Evolutionary conservation across 2,888 invertebrate species (phyloP), one percentile per base, ranked within the genome.

Genomic region (Pelosia muscerda): DNA sequence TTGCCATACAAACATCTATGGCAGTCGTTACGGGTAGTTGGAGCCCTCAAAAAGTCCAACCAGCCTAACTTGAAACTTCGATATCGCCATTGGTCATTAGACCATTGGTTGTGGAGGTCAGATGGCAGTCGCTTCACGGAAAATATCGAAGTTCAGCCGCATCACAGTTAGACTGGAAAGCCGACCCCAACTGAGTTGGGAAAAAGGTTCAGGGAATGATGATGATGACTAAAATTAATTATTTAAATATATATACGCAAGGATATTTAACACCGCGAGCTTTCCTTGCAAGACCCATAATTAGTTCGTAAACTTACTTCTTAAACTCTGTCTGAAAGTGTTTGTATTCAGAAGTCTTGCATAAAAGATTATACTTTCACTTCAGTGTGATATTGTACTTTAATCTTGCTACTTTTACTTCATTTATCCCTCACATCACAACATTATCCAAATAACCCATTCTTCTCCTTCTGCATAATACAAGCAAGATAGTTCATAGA

Each of bases 401-500:
- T 49, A 19, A n/a, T n/a, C 49, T 19, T n/a, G 49, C 49, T 8
- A 26, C 15, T 55, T 61, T 61, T 28, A 49, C 23, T 11, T 28
- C 23, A 56, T 56, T 61, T 22, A 28, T 61, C 23, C 38, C 15
- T 28, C 9, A 28, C 15, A 63, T n/a, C 13, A 10, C 54, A 63
- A 31, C 53, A 31, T 63, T 66, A 54, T 31, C 8, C 59, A 71
- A 55, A 57, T 28, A 19, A 2, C 13, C 26, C 26, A 28, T 22
- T 28, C 19, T n/a, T 54, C 42, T 53, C 59, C 38, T 28, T 68
- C 68, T 53, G 26, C n/a, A 68, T 68, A 66, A 68, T 63, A 63
- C 59, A 73, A 75, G 75, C 70, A 55, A 66, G 65, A 77, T 77
- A 71, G 69, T 66, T 71, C 65, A 69, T 49, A 68, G 71, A 57